These are phyloP conservation scores for Campopleginae sp. DNA, from an alignment of 2,888 invertebrate genomes.

Conservation along the genomic window DNA sequence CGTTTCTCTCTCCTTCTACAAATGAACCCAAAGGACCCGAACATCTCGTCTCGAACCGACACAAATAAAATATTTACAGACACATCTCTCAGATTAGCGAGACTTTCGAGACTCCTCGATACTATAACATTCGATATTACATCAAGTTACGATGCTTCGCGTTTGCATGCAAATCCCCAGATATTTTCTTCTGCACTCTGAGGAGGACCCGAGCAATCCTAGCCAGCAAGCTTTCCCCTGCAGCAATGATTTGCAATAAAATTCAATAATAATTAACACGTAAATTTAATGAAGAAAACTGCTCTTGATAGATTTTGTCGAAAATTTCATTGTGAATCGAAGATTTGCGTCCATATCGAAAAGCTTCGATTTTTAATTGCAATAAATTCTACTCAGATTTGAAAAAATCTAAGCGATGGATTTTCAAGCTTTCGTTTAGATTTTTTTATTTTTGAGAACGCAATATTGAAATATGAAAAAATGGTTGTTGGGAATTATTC, in stretches of 20 bases:
- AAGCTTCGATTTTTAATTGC: neutral
- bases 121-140: constrained; percentile 44
- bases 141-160: neutral
- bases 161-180: constrained; percentile 20
- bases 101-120: neutral
- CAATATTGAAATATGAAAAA: constrained; percentile 13
- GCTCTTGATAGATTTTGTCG: neutral
- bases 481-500: neutral
- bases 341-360: too few species aligned
- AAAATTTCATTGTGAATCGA: too few species aligned
- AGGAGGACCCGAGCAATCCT: neutral
- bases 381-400: neutral
- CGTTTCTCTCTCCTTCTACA: constrained; percentile 40
- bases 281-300: neutral
- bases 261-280: neutral
- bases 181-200: neutral
- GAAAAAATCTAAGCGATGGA: too few species aligned
- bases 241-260: neutral
- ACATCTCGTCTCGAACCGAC: neutral
- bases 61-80: constrained; percentile 20
- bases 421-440: too few species aligned
- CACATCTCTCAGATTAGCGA: constrained; percentile 23
- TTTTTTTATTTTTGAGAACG: neutral
- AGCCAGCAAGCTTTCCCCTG: neutral
- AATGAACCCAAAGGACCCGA: constrained; percentile 60